A percentile compares a stretch with the other conserved stretches of the same genome.
These are phyloP conservation scores for Redunca redunca DNA, from an alignment of 2,113 vertebrate genomes.

Conservation along the genomic window DNA sequence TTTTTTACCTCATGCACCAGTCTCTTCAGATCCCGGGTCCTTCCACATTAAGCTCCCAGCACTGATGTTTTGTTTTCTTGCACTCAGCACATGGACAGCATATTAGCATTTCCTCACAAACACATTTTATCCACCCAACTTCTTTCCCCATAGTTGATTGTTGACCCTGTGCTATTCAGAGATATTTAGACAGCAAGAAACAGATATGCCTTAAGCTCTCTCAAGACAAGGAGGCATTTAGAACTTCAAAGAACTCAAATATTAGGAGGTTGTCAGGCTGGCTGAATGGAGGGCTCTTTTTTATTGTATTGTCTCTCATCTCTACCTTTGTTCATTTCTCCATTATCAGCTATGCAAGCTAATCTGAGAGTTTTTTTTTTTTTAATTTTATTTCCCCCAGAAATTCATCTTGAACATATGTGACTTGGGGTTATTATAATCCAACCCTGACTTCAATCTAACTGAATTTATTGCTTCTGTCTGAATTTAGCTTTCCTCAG, in stretches of 20 bases:
- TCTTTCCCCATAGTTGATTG: not conserved
- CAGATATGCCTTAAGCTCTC: not conserved
- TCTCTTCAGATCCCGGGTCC: not conserved
- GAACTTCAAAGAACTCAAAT: not conserved
- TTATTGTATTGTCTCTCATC: not conserved
- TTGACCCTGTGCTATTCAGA: not conserved
- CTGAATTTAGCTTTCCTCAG: not conserved
- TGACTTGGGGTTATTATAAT: not conserved
- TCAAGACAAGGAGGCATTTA: not conserved
- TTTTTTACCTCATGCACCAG: not conserved
- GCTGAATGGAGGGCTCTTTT: not conserved
- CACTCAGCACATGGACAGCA: too few relatives aligned
- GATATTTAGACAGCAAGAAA: not conserved
- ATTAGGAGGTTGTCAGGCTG: not conserved
- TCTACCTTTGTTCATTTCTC: not conserved
- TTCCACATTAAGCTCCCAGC: not conserved
- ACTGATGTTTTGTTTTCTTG: not conserved
- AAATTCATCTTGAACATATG: not conserved
- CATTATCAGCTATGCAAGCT: not conserved
- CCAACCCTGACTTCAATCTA: not conserved
- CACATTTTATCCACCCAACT: not conserved
- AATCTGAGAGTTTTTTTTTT: not conserved
- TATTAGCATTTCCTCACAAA: not conserved
- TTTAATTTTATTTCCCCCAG: not conserved
- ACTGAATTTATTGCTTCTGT: not conserved